A percentile compares a stretch with the other conserved stretches of the same genome.
Conservation (phyloP, 2,113 vertebrate species). For the Felis chaus region DNA sequence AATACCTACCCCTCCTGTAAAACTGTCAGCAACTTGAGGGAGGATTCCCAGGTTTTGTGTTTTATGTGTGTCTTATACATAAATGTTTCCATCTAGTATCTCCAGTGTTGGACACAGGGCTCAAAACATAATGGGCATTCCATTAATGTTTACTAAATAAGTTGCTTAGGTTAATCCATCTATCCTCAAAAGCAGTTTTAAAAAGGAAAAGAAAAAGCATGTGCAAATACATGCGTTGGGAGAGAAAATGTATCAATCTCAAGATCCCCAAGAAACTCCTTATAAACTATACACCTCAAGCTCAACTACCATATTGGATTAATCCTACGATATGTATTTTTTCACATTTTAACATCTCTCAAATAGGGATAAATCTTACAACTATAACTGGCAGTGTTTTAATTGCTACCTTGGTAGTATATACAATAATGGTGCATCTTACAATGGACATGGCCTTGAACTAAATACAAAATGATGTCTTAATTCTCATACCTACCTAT, state of each 20-base stretch:
- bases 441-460: background rate
- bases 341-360: constrained; percentile 5
- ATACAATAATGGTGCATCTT: background rate
- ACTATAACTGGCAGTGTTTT: background rate
- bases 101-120: background rate
- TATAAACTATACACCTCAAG: background rate
- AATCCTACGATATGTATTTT: background rate
- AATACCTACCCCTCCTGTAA: background rate
- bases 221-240: background rate
- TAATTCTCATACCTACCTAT: background rate
- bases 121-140: background rate
- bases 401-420: background rate
- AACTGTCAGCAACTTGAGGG: background rate
- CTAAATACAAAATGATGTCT: background rate
- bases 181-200: background rate
- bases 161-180: background rate
- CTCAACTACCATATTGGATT: background rate
- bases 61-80: background rate
- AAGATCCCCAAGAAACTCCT: background rate
- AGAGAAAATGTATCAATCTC: background rate
- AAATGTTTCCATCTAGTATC: background rate
- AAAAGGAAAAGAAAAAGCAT: too few species aligned
- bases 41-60: background rate
- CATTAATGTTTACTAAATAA: background rate
- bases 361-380: background rate